A percentile compares a stretch with the other conserved stretches of the same genome.
phyloP scores from a whole-genome alignment of 2,888 invertebrate species.

The Lingula anatina region DNA sequence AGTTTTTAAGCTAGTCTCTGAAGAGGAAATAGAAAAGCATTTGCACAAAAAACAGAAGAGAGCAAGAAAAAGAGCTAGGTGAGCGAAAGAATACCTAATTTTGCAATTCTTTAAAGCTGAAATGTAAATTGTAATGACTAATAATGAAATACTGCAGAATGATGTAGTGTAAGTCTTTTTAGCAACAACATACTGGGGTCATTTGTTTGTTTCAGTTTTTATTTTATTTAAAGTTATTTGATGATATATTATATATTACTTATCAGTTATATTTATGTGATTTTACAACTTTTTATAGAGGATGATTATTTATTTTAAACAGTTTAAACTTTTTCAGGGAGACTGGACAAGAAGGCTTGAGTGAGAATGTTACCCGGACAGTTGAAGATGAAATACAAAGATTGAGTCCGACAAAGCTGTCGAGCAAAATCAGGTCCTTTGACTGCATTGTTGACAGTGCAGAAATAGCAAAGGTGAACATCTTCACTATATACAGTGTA shows the following conservation, averaged over 20 bases:
- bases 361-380: slow-evolving; percentile 41
- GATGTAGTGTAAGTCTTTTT: too few species aligned
- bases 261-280: too few species aligned
- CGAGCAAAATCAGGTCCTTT: slow-evolving; percentile 30
- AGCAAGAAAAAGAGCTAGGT: slow-evolving; percentile 36
- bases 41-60: slow-evolving; percentile 75
- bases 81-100: slow-evolving; percentile 44
- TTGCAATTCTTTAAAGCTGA: slow-evolving; percentile 50
- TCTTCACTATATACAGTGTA: neutral
- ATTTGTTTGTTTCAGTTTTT: too few species aligned
- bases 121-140: slow-evolving; percentile 13
- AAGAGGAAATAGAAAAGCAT: slow-evolving; percentile 68
- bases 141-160: slow-evolving; percentile 9
- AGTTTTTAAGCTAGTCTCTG: slow-evolving; percentile 72
- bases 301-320: neutral
- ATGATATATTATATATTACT: too few species aligned
- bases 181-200: too few species aligned
- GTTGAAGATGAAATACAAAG: slow-evolving; percentile 71
- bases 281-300: too few species aligned
- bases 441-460: slow-evolving; percentile 15
- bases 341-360: slow-evolving; percentile 12
- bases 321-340: slow-evolving; percentile 11
- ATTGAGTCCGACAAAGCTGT: slow-evolving; percentile 61
- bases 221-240: too few species aligned
- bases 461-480: slow-evolving; percentile 10